Conservation (phyloP, 2,797 vertebrate genomes). For the Novumbra hubbsi region DNA sequence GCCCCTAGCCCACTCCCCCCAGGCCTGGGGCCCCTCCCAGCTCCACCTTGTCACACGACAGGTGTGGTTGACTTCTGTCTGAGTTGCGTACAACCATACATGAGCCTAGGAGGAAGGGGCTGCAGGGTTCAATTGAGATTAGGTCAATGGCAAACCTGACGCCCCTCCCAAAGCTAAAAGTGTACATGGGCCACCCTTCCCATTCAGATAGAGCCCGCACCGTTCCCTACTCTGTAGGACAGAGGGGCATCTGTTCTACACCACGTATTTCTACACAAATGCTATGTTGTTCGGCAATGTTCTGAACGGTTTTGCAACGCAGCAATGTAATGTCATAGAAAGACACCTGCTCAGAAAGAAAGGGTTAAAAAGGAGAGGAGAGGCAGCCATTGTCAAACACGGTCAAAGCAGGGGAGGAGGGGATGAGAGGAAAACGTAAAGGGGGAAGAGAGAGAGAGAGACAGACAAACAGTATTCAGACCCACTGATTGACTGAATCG, state of each 20-base stretch:
- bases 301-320: neutral
- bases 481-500: neutral
- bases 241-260: neutral
- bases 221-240: neutral
- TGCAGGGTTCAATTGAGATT: conserved; percentile 41
- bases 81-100: neutral
- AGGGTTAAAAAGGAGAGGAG: conserved; percentile 64
- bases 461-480: conserved; percentile 43
- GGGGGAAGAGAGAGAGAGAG: conserved; percentile 41
- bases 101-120: conserved; percentile 38
- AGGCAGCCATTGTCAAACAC: conserved; percentile 64
- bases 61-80: neutral
- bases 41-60: neutral
- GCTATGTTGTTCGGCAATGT: neutral
- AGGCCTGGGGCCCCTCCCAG: conserved; percentile 5
- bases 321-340: conserved; percentile 42
- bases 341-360: conserved; percentile 69
- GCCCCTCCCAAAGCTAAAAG: conserved; percentile 6
- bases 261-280: neutral
- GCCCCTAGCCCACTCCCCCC: conserved; percentile 37
- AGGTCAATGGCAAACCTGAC: conserved; percentile 28
- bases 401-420: conserved; percentile 55
- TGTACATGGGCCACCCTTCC: conserved; percentile 45
- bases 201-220: conserved; percentile 43
- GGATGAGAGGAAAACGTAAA: conserved; percentile 50